Conservation (phyloP, 2,888 invertebrate species). For the Pterobdella sp. region DNA sequence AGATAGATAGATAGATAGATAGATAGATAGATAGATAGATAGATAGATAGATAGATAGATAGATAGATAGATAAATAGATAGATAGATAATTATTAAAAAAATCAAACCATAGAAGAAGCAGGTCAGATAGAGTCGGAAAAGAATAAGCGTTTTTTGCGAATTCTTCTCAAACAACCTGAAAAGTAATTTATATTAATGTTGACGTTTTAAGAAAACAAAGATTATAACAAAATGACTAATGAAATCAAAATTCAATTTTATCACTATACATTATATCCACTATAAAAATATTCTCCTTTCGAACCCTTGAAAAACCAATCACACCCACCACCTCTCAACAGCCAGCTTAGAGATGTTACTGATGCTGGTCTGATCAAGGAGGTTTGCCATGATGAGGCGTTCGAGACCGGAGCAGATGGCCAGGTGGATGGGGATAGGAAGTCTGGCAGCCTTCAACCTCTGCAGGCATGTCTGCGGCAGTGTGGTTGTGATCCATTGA, state of each 20-base stretch:
- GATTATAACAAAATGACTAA: neutral
- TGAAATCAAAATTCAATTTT: neutral
- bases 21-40: neutral
- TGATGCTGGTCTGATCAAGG: conserved; percentile 43
- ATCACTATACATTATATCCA: neutral
- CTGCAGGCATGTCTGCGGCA: neutral
- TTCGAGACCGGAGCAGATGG: conserved; percentile 61
- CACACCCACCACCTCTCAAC: conserved; percentile 45
- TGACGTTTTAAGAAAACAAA: neutral
- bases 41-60: conserved; percentile 6
- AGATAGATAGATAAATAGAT: conserved; percentile 7
- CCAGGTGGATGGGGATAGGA: conserved; percentile 45
- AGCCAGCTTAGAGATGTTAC: conserved; percentile 48
- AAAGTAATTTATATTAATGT: conserved; percentile 31
- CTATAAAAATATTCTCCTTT: neutral
- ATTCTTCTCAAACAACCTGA: conserved; percentile 60
- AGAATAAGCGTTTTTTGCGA: conserved; percentile 64
- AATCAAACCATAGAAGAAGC: conserved; percentile 63
- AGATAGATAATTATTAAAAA: neutral
- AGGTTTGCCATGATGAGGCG: conserved; percentile 57
- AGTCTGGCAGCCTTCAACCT: conserved; percentile 44
- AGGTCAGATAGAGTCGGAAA: conserved; percentile 66
- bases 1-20: no score
- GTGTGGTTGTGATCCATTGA: neutral
- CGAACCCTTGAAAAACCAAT: neutral